Percentiles rank a stretch among this genome's conserved stretches.
Evolutionary conservation across 2,888 invertebrate species (phyloP).

Genomic region (Torymus auratus): DNA sequence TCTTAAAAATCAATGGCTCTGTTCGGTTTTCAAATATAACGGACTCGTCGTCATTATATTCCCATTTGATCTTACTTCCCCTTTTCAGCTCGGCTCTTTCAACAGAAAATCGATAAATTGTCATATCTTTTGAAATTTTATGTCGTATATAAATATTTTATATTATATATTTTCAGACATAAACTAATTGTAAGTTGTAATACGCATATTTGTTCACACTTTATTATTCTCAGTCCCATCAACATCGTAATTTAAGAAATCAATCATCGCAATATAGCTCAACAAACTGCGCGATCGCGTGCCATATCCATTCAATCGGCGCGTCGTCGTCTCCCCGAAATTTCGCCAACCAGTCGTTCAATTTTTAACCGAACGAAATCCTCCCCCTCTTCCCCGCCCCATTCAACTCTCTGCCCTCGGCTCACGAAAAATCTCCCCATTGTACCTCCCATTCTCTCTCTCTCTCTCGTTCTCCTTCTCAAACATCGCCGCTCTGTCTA

Average conservation of each 20-base stretch:
- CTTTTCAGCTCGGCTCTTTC: too few species aligned
- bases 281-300: neutral
- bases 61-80: too few species aligned
- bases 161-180: too few species aligned
- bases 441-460: slow-evolving; percentile 30
- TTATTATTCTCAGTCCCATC: too few species aligned
- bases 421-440: slow-evolving; percentile 24
- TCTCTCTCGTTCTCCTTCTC: slow-evolving; percentile 50
- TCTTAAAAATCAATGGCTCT: too few species aligned
- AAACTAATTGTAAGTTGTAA: too few species aligned
- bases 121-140: too few species aligned
- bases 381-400: slow-evolving; percentile 22
- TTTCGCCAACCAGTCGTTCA: slow-evolving; percentile 45
- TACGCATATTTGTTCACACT: too few species aligned
- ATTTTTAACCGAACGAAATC: slow-evolving; percentile 48
- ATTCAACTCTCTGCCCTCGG: slow-evolving; percentile 28
- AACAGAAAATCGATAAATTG: too few species aligned
- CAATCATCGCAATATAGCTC: neutral
- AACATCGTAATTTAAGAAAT: slow-evolving; percentile 23
- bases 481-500: slow-evolving; percentile 53
- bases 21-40: slow-evolving; percentile 1
- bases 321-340: slow-evolving; percentile 14
- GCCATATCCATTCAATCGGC: slow-evolving; percentile 24
- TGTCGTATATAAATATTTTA: too few species aligned
- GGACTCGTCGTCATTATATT: neutral